phyloP scores from a whole-genome alignment of 2,113 vertebrate genomes.

The Origma solitaria region DNA sequence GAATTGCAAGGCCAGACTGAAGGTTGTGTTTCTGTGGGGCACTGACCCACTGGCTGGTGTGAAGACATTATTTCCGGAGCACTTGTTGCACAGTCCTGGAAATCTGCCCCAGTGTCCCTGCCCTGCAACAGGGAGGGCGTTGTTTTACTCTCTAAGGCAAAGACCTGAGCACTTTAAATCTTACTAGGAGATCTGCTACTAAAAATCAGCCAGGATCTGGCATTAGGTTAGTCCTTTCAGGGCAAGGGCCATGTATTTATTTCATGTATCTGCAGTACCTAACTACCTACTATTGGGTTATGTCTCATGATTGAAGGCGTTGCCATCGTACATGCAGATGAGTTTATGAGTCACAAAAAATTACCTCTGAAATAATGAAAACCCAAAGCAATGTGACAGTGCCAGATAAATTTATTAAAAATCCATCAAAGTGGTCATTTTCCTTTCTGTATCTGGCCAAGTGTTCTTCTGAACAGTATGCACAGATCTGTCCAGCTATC shows the following conservation, averaged over 20 bases:
- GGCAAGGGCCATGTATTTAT: background rate
- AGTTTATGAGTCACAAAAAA: background rate
- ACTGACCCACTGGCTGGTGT: background rate
- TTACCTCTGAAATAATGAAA: background rate
- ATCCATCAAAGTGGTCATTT: background rate
- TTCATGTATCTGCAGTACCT: background rate
- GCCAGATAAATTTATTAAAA: background rate
- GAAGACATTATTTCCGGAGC: background rate
- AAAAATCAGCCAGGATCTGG: background rate
- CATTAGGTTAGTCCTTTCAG: background rate
- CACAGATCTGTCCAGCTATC: background rate
- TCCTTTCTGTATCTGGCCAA: background rate
- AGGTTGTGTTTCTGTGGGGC: background rate
- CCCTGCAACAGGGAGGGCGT: background rate
- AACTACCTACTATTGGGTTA: background rate
- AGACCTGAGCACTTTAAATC: background rate
- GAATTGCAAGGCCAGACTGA: background rate
- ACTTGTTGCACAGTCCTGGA: background rate
- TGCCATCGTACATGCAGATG: background rate
- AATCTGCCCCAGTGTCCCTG: background rate
- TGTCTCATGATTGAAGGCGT: background rate
- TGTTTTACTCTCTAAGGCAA: background rate
- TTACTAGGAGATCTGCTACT: background rate
- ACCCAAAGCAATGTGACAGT: background rate
- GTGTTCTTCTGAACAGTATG: background rate